Percentiles rank a stretch among this genome's conserved stretches.
These are phyloP conservation scores for Tachystola acroxantha DNA, from an alignment of 2,888 invertebrate species.

Conservation along the genomic window DNA sequence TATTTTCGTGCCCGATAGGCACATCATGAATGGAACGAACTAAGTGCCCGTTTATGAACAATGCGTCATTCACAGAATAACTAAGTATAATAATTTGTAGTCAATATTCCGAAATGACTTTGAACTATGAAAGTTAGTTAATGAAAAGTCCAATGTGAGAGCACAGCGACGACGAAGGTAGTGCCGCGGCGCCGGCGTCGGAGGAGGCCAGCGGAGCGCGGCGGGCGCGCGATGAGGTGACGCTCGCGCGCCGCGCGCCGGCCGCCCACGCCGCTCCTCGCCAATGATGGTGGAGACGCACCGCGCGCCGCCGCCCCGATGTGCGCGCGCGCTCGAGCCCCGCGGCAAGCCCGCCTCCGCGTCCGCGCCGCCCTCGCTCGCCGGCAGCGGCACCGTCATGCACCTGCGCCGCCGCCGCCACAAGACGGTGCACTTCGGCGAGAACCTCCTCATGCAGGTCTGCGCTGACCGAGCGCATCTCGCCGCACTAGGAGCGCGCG, in stretches of 20 bases:
- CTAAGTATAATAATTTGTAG: no score
- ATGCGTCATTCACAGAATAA: no score
- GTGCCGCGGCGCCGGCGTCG: slow-evolving; percentile 28
- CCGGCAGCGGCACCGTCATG: slow-evolving; percentile 70
- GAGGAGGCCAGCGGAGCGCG: slow-evolving; percentile 26
- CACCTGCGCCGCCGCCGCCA: slow-evolving; percentile 84
- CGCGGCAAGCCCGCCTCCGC: slow-evolving; percentile 72
- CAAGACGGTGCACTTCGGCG: slow-evolving; percentile 88
- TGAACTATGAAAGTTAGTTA: slow-evolving; percentile 4
- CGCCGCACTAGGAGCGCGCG: slow-evolving; percentile 67
- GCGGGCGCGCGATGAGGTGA: slow-evolving; percentile 65
- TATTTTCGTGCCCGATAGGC: no score
- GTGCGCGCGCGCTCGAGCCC: slow-evolving; percentile 64
- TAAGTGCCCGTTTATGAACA: no score
- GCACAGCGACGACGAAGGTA: slow-evolving; percentile 26
- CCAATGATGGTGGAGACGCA: slow-evolving; percentile 77
- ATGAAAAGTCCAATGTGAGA: slow-evolving; percentile 29
- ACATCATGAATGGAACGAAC: no score
- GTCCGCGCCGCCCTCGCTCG: slow-evolving; percentile 77
- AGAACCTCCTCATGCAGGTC: slow-evolving; percentile 85
- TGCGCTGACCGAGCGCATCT: slow-evolving; percentile 82
- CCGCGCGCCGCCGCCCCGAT: slow-evolving; percentile 66
- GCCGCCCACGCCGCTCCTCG: slow-evolving; percentile 71
- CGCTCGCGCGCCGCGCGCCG: slow-evolving; percentile 58
- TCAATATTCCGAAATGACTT: slow-evolving; percentile 3